phyloP scores from a whole-genome alignment of 1,140 invertebrate genomes.

The Dryas iulia region DNA sequence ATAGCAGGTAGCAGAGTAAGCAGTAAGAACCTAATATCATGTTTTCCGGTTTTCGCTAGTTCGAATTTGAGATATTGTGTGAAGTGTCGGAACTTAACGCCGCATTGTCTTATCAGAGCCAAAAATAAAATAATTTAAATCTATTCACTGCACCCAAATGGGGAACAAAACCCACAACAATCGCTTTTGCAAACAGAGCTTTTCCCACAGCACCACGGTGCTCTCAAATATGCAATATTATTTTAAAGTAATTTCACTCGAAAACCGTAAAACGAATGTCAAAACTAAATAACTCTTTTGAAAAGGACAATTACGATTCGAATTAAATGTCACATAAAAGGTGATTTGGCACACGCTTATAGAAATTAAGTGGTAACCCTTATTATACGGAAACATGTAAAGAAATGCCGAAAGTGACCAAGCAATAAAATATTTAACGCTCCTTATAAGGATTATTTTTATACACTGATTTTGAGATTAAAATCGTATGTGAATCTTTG shows the following conservation, averaged over 20 bases:
- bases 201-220: too few species aligned
- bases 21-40: too few species aligned
- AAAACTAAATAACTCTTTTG: neutral
- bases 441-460: neutral
- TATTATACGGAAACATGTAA: slow-evolving; percentile 2
- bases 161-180: too few species aligned
- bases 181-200: too few species aligned
- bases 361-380: neutral
- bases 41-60: too few species aligned
- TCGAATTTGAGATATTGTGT: too few species aligned
- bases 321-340: slow-evolving; percentile 1
- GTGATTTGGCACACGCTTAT: neutral
- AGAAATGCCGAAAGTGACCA: slow-evolving; percentile 4
- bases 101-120: too few species aligned
- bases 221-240: too few species aligned
- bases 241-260: neutral
- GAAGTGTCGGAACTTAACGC: too few species aligned
- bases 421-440: slow-evolving; percentile 10
- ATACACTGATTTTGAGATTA: neutral
- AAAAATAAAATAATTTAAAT: too few species aligned
- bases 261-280: neutral
- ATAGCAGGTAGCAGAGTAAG: too few species aligned
- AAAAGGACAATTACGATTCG: neutral
- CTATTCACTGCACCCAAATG: too few species aligned
- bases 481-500: neutral